Conservation (phyloP, 1,140 invertebrate genomes). For the Carposina sasakii region DNA sequence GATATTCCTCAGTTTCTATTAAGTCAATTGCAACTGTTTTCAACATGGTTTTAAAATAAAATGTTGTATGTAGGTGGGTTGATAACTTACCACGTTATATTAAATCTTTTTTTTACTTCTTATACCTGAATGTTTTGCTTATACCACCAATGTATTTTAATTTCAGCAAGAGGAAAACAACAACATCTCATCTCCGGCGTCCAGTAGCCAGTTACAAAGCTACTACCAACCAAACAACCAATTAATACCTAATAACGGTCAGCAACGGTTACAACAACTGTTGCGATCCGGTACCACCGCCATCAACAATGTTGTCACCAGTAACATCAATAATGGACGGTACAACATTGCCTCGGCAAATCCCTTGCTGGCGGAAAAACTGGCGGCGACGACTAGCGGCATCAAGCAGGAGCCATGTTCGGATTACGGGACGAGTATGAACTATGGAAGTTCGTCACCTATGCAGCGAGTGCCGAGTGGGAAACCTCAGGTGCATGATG, state of each 20-base stretch:
- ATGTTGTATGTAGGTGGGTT: no score
- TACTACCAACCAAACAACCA: conserved; percentile 55
- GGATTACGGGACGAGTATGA: conserved; percentile 67
- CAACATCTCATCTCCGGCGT: conserved; percentile 60
- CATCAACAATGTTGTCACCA: conserved; percentile 63
- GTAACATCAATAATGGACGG: conserved; percentile 76
- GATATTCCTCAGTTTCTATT: no score
- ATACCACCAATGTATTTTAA: conserved; percentile 7
- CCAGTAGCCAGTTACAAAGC: conserved; percentile 56
- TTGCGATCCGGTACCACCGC: conserved; percentile 56
- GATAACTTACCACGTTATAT: no score
- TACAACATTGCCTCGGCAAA: conserved; percentile 88
- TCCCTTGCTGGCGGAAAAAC: conserved; percentile 81
- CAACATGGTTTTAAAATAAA: no score
- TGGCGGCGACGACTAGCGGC: conserved; percentile 73
- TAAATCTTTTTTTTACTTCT: no score
- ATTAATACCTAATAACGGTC: conserved; percentile 53
- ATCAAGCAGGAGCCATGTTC: conserved; percentile 71
- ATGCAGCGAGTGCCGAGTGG: conserved; percentile 69
- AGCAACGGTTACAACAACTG: conserved; percentile 63
- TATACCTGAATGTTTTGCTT: no score
- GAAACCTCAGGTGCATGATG: conserved; percentile 65
- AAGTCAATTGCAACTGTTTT: no score
- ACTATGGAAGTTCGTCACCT: conserved; percentile 64
- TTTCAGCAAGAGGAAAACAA: conserved; percentile 73